phyloP scores from a whole-genome alignment of 2,888 invertebrate species.

The Eumacrocentrus americanus region DNA sequence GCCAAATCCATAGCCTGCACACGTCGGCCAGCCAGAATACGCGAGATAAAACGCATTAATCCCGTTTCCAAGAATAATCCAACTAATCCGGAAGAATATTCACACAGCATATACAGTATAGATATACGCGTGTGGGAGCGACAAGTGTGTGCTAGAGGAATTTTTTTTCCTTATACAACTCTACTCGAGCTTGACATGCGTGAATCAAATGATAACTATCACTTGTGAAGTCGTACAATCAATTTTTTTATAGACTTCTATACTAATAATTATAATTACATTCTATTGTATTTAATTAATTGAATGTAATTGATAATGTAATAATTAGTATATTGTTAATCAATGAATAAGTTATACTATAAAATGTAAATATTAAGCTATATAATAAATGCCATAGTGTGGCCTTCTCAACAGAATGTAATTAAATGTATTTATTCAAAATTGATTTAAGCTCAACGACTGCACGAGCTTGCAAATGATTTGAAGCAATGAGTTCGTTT shows the following conservation, averaged over 20 bases:
- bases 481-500: neutral
- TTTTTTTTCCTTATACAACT: neutral
- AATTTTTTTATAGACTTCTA: neutral
- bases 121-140: neutral
- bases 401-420: neutral
- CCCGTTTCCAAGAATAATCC: conserved; percentile 23
- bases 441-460: neutral
- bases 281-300: conserved; percentile 1
- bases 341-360: conserved; percentile 3
- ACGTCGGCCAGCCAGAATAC: neutral
- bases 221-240: neutral
- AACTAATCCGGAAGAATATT: conserved; percentile 22
- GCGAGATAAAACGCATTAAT: conserved; percentile 22
- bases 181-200: neutral
- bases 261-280: neutral
- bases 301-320: neutral
- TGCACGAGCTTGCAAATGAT: neutral
- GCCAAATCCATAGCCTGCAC: conserved; percentile 7
- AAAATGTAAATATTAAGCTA: neutral
- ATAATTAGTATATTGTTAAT: neutral
- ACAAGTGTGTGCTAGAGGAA: neutral
- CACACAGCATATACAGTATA: conserved; percentile 1
- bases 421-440: neutral
- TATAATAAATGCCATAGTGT: neutral
- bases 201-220: neutral